A percentile compares a stretch with the other conserved stretches of the same genome.
phyloP scores from a whole-genome alignment of 1,140 invertebrate genomes.

The Myzus persicae region DNA sequence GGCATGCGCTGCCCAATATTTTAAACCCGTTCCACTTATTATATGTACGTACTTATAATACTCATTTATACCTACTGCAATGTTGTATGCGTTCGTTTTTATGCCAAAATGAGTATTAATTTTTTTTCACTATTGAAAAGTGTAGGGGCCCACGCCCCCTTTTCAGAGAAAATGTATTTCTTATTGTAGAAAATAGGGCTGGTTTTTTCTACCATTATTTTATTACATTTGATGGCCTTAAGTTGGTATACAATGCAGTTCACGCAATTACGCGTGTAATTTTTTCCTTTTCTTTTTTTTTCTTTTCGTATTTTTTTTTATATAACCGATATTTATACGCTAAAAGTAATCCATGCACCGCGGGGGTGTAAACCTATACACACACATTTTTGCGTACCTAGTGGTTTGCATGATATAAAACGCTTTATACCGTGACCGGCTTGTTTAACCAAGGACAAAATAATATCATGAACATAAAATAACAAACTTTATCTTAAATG shows the following conservation, averaged over 20 bases:
- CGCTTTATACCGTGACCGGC: background rate
- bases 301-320: background rate
- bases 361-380: background rate
- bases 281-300: background rate
- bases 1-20: background rate
- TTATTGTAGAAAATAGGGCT: background rate
- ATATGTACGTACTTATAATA: background rate
- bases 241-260: background rate
- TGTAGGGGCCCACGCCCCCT: background rate
- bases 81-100: background rate
- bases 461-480: conserved; percentile 4
- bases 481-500: conserved; percentile 15
- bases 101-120: background rate
- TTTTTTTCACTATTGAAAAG: background rate
- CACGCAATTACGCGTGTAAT: conserved; percentile 1
- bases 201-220: background rate
- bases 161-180: background rate
- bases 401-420: conserved; percentile 35
- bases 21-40: background rate
- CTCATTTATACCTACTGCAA: background rate
- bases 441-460: conserved; percentile 16
- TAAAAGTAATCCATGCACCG: background rate
- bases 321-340: background rate
- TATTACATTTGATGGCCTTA: background rate
- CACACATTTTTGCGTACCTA: background rate